Evolutionary conservation across 2,113 vertebrate genomes (phyloP).

Genomic region (Garra rufa): DNA sequence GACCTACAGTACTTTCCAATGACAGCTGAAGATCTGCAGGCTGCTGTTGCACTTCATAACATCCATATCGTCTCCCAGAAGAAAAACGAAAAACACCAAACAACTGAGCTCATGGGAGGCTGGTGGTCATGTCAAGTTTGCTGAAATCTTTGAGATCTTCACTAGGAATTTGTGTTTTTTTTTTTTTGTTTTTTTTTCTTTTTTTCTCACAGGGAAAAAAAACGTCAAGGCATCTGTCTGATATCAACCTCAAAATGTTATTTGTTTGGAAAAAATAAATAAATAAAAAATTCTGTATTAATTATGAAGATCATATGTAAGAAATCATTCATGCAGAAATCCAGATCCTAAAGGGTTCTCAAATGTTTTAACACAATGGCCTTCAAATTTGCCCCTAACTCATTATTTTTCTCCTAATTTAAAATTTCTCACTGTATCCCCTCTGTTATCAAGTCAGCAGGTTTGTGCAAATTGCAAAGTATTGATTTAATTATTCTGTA

Average conservation of each 20-base stretch:
- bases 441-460: slow-evolving; percentile 15
- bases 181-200: no score
- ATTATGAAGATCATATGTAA: neutral
- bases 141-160: neutral
- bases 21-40: neutral
- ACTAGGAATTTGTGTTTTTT: neutral
- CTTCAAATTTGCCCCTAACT: neutral
- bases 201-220: neutral
- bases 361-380: neutral
- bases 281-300: no score
- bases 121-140: slow-evolving; percentile 7
- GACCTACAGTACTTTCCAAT: neutral
- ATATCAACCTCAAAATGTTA: neutral
- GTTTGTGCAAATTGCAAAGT: slow-evolving; percentile 38
- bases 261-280: neutral
- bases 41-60: neutral
- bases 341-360: neutral
- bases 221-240: neutral
- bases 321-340: neutral
- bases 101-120: neutral
- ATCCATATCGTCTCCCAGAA: neutral
- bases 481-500: slow-evolving; percentile 50
- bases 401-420: neutral
- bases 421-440: neutral
- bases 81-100: neutral